phyloP scores from a whole-genome alignment of 37 sponge, comb jelly and placozoan genomes.

The Tethya wilhelma region DNA sequence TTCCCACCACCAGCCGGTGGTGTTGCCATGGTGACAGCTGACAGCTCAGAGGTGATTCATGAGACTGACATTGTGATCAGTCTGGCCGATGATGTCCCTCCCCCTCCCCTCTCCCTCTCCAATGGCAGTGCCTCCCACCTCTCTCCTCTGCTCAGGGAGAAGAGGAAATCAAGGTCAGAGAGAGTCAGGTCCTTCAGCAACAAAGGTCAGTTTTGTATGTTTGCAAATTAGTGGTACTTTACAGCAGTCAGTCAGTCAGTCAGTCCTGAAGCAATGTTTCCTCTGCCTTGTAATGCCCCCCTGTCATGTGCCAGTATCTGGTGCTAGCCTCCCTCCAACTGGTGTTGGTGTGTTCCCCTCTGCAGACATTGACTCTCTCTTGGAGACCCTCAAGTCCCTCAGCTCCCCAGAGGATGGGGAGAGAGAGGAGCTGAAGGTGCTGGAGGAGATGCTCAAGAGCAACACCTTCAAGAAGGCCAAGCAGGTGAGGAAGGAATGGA shows the following conservation, averaged over 20 bases:
- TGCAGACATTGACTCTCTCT: conserved; percentile 57
- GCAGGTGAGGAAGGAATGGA: conserved; percentile 24
- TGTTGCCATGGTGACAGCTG: no score
- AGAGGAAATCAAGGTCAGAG: background rate
- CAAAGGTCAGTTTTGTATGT: conserved; percentile 12
- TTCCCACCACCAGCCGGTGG: no score
- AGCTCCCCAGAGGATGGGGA: background rate
- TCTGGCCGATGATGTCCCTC: no score
- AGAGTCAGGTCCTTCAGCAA: conserved; percentile 28
- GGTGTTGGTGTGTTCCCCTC: background rate
- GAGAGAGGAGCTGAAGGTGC: conserved; percentile 28
- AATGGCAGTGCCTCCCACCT: no score
- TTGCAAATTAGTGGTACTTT: background rate
- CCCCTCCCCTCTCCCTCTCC: background rate
- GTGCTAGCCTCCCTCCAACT: background rate
- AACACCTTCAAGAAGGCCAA: conserved; percentile 59
- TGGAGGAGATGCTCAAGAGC: conserved; percentile 54
- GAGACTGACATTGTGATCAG: no score
- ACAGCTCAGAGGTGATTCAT: no score
- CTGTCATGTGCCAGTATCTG: background rate
- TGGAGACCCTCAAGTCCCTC: conserved; percentile 32
- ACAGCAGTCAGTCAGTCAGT: background rate
- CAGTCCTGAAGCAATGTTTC: background rate
- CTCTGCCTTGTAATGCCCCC: background rate
- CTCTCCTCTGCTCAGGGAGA: background rate